These are phyloP conservation scores for Takifugu rubripes DNA, from an alignment of 2,797 vertebrate genomes.

Conservation along the genomic window DNA sequence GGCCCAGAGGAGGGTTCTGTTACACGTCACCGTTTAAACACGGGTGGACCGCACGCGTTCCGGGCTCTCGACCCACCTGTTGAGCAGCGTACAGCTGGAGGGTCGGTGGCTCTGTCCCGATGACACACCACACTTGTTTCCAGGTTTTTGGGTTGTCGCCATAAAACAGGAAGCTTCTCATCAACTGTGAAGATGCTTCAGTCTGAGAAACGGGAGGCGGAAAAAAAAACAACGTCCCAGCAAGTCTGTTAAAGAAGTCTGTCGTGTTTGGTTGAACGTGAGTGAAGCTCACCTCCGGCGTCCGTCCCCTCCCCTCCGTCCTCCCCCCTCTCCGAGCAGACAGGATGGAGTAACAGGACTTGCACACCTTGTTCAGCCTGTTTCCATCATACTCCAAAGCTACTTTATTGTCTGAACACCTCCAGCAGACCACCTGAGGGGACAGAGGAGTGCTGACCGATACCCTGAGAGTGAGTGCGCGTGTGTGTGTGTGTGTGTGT, in stretches of 20 bases:
- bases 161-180: conserved; percentile 88
- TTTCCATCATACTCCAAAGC: conserved; percentile 80
- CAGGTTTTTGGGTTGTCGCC: conserved; percentile 82
- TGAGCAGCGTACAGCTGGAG: conserved; percentile 81
- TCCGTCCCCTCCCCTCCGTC: conserved; percentile 64
- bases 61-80: conserved; percentile 75
- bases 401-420: conserved; percentile 83
- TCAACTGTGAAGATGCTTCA: conserved; percentile 77
- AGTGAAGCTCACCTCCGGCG: conserved; percentile 73
- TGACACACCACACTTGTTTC: conserved; percentile 85
- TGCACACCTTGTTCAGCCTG: conserved; percentile 83
- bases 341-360: conserved; percentile 78
- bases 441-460: background rate
- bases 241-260: background rate
- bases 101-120: conserved; percentile 80
- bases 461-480: no score
- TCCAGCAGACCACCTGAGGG: conserved; percentile 85
- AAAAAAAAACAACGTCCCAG: background rate
- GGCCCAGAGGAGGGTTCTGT: background rate
- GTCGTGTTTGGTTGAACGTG: background rate
- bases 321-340: conserved; percentile 56
- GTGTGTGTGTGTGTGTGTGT: background rate
- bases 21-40: background rate
- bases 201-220: conserved; percentile 63
- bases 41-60: background rate